Percentiles rank a stretch among this genome's conserved stretches.
Evolutionary conservation across 2,888 invertebrate species (phyloP).

Genomic region (Folsomia manolachei): DNA sequence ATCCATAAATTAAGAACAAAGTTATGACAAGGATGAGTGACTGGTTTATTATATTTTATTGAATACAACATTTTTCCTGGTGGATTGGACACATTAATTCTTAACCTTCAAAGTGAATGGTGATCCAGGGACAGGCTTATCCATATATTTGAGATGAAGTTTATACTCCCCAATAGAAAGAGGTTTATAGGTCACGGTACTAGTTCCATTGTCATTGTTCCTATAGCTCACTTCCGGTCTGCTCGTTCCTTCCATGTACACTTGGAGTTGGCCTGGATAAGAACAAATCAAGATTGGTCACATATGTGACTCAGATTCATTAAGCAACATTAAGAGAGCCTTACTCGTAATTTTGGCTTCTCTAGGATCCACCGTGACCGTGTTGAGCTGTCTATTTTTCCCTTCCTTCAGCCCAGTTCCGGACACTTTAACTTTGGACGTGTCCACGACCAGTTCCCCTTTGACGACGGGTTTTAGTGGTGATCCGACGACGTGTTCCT

Average conservation of each 20-base stretch:
- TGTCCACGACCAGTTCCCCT: conserved; percentile 45
- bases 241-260: conserved; percentile 48
- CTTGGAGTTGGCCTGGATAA: conserved; percentile 48
- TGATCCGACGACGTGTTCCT: conserved; percentile 47
- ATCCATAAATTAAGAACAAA: too few species aligned
- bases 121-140: conserved; percentile 47
- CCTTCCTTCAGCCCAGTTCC: conserved; percentile 46
- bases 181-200: conserved; percentile 48
- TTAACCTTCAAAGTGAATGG: conserved; percentile 48
- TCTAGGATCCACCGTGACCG: conserved; percentile 46
- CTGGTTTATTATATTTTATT: too few species aligned
- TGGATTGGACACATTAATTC: too few species aligned
- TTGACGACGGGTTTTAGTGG: conserved; percentile 46
- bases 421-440: conserved; percentile 46
- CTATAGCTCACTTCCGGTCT: conserved; percentile 48
- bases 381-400: conserved; percentile 34
- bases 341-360: conserved; percentile 49
- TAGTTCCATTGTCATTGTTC: conserved; percentile 48
- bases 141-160: conserved; percentile 48
- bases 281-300: background rate
- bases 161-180: conserved; percentile 47
- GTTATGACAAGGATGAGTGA: too few species aligned
- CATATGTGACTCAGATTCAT: background rate
- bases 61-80: too few species aligned
- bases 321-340: conserved; percentile 11